Evolutionary conservation across 2,888 invertebrate species (phyloP), one percentile per base, ranked within the genome.

Genomic region (Ennomos fuscantarius): DNA sequence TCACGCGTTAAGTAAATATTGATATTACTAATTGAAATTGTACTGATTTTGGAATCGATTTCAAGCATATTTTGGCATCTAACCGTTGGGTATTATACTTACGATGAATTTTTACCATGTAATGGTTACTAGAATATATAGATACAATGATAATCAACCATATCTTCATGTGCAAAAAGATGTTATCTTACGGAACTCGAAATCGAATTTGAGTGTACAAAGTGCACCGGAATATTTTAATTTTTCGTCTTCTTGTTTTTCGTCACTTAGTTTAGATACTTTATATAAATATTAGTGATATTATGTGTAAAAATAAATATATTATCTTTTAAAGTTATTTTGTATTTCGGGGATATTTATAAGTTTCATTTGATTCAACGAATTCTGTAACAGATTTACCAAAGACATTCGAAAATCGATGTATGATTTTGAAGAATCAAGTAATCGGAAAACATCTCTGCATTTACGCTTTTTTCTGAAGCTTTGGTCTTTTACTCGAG

Each of bases 271-370:
- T 74, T 73, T 78, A 75, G 69, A 62, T 79, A 75, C 74, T 79
- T 76, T 78, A 70, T 75, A 76, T 72, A 72, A 74, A 79, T 78
- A 77, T 79, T 80, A 81, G 85, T 86, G 87, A 87, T 87, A 87
- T 86, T 87, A 87, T 74, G 74, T 83, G 76, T 85, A 84, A 79
- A 82, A 84, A 79, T 82, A 74, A 36, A 39, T 43, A 35, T 55
- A 56, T 79, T 74, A 70, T 73, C 69, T 61, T 24, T 45, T 73
- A 73, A 72, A 73, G 66, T 74, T 76, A 72, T 64, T 66, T 55
- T 52, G 65, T 64, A 62, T 62, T 69, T 67, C 60, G 65, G 73
- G 66, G 59, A 66, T 66, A 65, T 63, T 65, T 65, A 61, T 61
- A 53, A 63, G 62, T 63, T 62, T 57, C 42, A 61, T 66, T 36